These are phyloP conservation scores for Cossypha polioptera DNA, from an alignment of 2,797 vertebrate genomes.

Conservation along the genomic window DNA sequence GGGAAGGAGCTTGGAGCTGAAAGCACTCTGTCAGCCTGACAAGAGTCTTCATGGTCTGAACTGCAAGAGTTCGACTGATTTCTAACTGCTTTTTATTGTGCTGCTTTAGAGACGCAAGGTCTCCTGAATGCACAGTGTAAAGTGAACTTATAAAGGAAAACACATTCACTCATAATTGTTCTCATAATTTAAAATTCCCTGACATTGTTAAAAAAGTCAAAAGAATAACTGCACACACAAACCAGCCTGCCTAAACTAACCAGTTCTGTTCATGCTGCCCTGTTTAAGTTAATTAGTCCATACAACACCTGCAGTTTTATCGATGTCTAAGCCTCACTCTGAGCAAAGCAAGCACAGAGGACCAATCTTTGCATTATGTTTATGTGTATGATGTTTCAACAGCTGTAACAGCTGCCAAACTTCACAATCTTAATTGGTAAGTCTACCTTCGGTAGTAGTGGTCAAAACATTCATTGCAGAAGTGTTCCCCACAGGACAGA, in stretches of 20 bases:
- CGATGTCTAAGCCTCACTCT: neutral
- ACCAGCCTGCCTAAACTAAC: neutral
- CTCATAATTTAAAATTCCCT: neutral
- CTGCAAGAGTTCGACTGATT: neutral
- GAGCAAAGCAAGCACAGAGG: neutral
- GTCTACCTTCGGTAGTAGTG: slow-evolving; percentile 96
- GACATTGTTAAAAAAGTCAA: neutral
- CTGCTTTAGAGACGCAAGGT: neutral
- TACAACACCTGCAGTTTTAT: neutral
- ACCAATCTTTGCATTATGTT: neutral
- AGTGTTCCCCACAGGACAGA: slow-evolving; percentile 96
- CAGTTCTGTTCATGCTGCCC: fast-evolving
- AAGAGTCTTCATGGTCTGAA: neutral
- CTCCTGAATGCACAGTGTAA: neutral
- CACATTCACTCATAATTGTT: neutral
- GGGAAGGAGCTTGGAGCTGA: neutral
- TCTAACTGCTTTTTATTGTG: neutral
- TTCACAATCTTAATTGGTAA: neutral
- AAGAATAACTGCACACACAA: neutral
- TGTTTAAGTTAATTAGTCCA: neutral
- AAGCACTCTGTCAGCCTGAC: neutral
- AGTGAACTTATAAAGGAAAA: neutral
- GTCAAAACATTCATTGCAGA: slow-evolving; percentile 99
- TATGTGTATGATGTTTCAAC: neutral
- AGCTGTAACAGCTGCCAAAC: neutral